Conservation (phyloP, 2,888 invertebrate genomes). For the Drymonia ruficornis region DNA sequence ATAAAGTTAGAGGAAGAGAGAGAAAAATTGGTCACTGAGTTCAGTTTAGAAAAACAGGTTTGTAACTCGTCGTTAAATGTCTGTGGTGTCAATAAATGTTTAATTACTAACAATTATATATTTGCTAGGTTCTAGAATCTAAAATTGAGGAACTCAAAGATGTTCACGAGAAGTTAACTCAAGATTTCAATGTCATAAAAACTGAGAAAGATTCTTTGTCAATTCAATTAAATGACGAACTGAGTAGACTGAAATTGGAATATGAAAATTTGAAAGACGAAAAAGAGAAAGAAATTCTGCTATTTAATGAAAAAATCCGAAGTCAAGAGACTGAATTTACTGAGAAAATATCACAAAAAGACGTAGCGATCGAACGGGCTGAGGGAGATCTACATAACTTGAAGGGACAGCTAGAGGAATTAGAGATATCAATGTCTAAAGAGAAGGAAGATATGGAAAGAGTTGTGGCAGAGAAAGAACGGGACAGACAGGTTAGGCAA, state of each 20-base stretch:
- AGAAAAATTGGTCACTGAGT: constrained; percentile 42
- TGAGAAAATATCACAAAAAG: constrained; percentile 46
- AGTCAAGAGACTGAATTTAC: constrained; percentile 38
- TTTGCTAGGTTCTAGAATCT: constrained; percentile 63
- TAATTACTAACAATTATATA: constrained; percentile 28
- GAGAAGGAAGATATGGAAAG: constrained; percentile 57
- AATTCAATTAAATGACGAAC: constrained; percentile 48
- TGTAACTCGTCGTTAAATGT: constrained; percentile 41
- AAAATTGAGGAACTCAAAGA: constrained; percentile 50
- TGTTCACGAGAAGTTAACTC: constrained; percentile 34
- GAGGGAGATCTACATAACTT: constrained; percentile 47
- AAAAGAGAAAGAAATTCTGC: constrained; percentile 55
- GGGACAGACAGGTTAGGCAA: constrained; percentile 68
- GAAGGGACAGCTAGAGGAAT: constrained; percentile 50
- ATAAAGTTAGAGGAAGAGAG: constrained; percentile 44
- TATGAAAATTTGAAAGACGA: constrained; percentile 42
- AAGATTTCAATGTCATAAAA: constrained; percentile 41
- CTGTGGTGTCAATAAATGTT: constrained; percentile 39
- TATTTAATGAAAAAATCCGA: constrained; percentile 49
- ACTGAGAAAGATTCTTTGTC: constrained; percentile 45
- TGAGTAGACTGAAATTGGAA: constrained; percentile 47
- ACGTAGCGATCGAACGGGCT: constrained; percentile 43
- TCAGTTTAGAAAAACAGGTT: constrained; percentile 65
- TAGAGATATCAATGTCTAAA: constrained; percentile 49
- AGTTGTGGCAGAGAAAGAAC: constrained; percentile 54